phyloP scores from a whole-genome alignment of 37 sponge, comb jelly and placozoan genomes.

The Hexactinellida sp. region DNA sequence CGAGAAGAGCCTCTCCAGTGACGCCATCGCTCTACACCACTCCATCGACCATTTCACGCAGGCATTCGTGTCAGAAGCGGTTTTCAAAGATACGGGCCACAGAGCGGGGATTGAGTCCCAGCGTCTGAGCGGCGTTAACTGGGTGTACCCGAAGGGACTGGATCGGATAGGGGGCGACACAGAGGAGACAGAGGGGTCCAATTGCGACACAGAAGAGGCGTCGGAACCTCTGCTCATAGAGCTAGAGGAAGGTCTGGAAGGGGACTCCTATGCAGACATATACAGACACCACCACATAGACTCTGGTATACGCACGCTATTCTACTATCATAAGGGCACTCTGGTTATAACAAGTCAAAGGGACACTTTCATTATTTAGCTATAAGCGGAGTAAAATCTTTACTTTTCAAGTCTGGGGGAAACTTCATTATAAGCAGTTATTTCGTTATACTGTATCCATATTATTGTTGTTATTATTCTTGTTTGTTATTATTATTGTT shows the following conservation, averaged over 20 bases:
- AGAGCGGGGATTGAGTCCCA: neutral
- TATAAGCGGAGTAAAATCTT: too few relatives aligned
- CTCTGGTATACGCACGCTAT: too few relatives aligned
- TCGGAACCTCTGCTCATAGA: neutral
- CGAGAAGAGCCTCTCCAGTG: neutral
- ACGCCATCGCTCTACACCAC: conserved; percentile 7
- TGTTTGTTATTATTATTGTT: too few relatives aligned
- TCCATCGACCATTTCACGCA: conserved; percentile 5
- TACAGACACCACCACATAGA: too few relatives aligned
- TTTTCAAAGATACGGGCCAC: neutral
- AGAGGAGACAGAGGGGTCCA: neutral
- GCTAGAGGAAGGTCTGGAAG: neutral
- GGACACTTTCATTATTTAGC: too few relatives aligned
- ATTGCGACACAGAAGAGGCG: neutral
- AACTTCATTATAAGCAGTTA: too few relatives aligned
- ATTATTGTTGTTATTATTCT: too few relatives aligned
- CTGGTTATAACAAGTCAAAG: too few relatives aligned
- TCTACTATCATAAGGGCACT: too few relatives aligned
- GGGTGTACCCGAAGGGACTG: neutral
- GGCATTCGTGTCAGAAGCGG: neutral
- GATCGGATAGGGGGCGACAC: neutral
- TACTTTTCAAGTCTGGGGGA: too few relatives aligned
- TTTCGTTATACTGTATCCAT: too few relatives aligned
- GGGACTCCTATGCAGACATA: neutral
- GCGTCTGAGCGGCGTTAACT: neutral